Conservation (phyloP, 2,797 vertebrate species). For the Hapalemur alaotrensis region DNA sequence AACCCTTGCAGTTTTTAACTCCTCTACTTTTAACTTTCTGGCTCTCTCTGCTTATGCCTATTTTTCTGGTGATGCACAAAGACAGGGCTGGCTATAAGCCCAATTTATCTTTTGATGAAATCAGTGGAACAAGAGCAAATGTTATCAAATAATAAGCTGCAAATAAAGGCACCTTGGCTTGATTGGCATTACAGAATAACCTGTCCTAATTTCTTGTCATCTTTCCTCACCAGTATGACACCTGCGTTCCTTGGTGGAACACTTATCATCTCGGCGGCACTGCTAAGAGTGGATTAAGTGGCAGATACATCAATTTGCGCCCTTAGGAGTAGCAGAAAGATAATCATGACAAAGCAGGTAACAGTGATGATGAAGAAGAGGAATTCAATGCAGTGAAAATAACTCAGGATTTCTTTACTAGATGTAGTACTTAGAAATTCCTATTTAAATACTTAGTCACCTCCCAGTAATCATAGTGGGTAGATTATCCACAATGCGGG, state of each 20-base stretch:
- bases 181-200: constrained; percentile 65
- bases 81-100: constrained; percentile 32
- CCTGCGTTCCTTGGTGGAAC: constrained; percentile 28
- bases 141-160: constrained; percentile 74
- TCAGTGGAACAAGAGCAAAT: constrained; percentile 70
- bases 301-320: neutral
- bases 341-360: neutral
- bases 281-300: constrained; percentile 22
- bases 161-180: constrained; percentile 63
- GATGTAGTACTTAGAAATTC: neutral
- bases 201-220: constrained; percentile 74
- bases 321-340: constrained; percentile 37
- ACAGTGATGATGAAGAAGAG: neutral
- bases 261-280: neutral
- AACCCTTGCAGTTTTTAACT: neutral
- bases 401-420: neutral
- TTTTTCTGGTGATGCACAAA: constrained; percentile 49
- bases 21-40: constrained; percentile 34
- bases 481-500: neutral
- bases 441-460: neutral
- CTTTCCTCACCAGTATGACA: constrained; percentile 70
- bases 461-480: neutral
- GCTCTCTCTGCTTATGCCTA: constrained; percentile 19
- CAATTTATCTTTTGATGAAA: constrained; percentile 65
- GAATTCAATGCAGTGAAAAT: neutral